Evolutionary conservation across 2,888 invertebrate species (phyloP).

Genomic region (Drosophila antonietae): DNA sequence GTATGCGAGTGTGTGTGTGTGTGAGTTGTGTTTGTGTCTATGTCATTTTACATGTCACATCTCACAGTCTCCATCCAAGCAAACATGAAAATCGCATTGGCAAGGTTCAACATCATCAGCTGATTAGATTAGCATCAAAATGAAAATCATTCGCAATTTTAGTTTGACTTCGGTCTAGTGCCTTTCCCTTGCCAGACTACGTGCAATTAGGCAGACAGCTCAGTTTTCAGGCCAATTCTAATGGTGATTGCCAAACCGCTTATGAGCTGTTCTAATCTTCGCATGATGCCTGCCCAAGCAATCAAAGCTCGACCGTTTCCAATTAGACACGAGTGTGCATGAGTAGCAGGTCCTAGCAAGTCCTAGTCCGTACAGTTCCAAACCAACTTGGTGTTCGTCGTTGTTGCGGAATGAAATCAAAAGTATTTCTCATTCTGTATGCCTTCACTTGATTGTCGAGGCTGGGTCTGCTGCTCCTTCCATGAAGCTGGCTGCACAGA

Average conservation of each 20-base stretch:
- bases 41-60: slow-evolving; percentile 62
- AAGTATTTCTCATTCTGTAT: slow-evolving; percentile 32
- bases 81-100: slow-evolving; percentile 45
- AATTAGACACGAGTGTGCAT: slow-evolving; percentile 40
- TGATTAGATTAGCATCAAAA: slow-evolving; percentile 12
- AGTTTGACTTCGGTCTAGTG: slow-evolving; percentile 1
- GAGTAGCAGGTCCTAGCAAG: not conserved
- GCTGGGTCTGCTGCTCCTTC: not conserved
- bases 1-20: not conserved
- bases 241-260: slow-evolving; percentile 76
- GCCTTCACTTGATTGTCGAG: slow-evolving; percentile 39
- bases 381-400: slow-evolving; percentile 24
- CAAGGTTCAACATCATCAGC: slow-evolving; percentile 10
- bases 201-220: slow-evolving; percentile 42
- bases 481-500: slow-evolving; percentile 23
- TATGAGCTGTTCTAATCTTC: slow-evolving; percentile 61
- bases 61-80: slow-evolving; percentile 12
- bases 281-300: slow-evolving; percentile 25
- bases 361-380: not conserved
- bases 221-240: slow-evolving; percentile 38
- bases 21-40: slow-evolving; percentile 5
- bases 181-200: slow-evolving; percentile 2
- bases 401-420: slow-evolving; percentile 53
- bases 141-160: slow-evolving; percentile 14
- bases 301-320: slow-evolving; percentile 52